Percentiles rank a stretch among this genome's conserved stretches.
These are phyloP conservation scores for Drosophila ogumai DNA, from an alignment of 1,140 invertebrate genomes.

Conservation along the genomic window DNA sequence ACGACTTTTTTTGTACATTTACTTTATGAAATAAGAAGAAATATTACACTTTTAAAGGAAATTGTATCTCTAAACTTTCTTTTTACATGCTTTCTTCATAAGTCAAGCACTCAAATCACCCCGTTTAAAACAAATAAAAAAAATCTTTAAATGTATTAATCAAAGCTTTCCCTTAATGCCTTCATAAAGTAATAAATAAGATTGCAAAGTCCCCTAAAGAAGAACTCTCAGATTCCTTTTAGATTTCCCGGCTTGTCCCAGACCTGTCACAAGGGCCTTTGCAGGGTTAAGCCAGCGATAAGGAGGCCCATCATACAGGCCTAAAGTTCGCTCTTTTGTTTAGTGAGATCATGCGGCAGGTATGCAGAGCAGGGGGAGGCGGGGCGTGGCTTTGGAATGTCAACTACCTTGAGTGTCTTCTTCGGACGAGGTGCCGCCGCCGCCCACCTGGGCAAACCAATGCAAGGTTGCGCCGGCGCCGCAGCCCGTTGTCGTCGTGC, in stretches of 20 bases:
- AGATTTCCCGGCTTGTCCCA: constrained; percentile 11
- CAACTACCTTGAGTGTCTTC: constrained; percentile 71
- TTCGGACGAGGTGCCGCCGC: constrained; percentile 40
- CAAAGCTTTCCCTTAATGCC: too few relatives aligned
- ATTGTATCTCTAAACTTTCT: not conserved
- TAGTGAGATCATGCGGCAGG: constrained; percentile 59
- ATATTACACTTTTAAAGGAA: not conserved
- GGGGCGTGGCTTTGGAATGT: constrained; percentile 46
- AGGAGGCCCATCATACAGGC: constrained; percentile 16
- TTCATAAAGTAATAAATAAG: too few relatives aligned
- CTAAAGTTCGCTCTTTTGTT: constrained; percentile 15
- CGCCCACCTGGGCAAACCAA: constrained; percentile 72
- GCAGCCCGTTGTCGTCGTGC: constrained; percentile 12
- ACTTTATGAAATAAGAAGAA: not conserved
- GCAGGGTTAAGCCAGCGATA: constrained; percentile 27
- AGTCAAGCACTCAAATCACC: too few relatives aligned
- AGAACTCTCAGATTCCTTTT: not conserved
- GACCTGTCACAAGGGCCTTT: constrained; percentile 17
- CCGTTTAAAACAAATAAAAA: not conserved
- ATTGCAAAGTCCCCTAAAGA: too few relatives aligned
- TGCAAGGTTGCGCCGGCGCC: constrained; percentile 50
- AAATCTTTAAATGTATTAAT: not conserved
- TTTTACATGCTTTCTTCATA: not conserved
- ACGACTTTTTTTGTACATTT: not conserved
- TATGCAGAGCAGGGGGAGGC: constrained; percentile 17